Evolutionary conservation across 2,888 invertebrate species (phyloP), one percentile per base, ranked within the genome.

Genomic region (Tiliacea aurago): DNA sequence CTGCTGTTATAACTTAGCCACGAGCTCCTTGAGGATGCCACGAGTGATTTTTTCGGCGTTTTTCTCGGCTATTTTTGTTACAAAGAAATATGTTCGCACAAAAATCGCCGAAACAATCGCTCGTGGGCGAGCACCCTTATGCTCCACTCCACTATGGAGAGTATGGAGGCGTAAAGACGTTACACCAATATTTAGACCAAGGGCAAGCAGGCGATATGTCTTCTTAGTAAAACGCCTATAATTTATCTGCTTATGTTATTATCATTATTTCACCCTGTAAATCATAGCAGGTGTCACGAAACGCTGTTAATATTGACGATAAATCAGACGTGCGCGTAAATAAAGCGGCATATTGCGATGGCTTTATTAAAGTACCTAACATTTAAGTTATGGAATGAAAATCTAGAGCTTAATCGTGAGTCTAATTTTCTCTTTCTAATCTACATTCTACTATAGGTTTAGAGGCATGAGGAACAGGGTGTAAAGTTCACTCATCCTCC

Each of bases 241-340:
- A 83, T 59, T 66, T 70, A 79, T 80, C 55, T 49, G 43, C 55
- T 70, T 78, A 70, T 58, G 61, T 80, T 84, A 71, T 74, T 65
- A 68, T 55, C 71, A 62, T 74, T 71, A 65, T 78, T 63, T 75
- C 11, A 47, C 20, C 43, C 55, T 20, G 56, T 80, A 80, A 80
- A 84, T 80, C 84, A 80, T 69, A 10, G 64, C 41, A 49, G n/a
- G 73, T 55, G 55, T 68, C 80, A 62, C 18, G 13, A 56, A 71
- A 49, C 11, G 41, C 64, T 73, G 67, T 79, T 72, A 70, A 51
- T 62, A 37, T 62, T 67, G 64, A 20, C 56, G 2, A 79, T 79
- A 80, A 79, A 83, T 80, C 67, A 37, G 41, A 47, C 11, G 23
- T 62, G 37, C 7, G 37, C 74, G 56, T 51, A 33, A 45, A 80